Percentiles rank a stretch among this genome's conserved stretches.
These are phyloP conservation scores for Tapera naevia DNA, from an alignment of 2,797 vertebrate species.

Conservation along the genomic window DNA sequence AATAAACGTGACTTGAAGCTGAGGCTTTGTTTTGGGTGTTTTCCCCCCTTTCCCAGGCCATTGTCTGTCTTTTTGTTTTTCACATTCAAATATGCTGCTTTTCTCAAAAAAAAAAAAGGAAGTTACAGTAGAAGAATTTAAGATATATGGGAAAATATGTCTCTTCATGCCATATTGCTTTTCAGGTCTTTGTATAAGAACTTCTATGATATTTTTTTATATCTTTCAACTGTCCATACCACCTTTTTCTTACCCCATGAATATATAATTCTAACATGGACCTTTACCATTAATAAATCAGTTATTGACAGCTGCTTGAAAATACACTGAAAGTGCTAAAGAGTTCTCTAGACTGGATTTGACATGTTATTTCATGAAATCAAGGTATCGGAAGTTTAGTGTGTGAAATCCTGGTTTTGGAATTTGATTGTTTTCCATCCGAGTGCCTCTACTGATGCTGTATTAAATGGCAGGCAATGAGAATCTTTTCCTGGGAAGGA, in stretches of 20 bases:
- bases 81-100: neutral
- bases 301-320: neutral
- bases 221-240: neutral
- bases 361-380: neutral
- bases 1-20: neutral
- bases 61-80: neutral
- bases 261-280: neutral
- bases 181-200: neutral
- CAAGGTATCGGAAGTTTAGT: neutral
- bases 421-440: neutral
- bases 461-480: neutral
- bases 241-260: neutral
- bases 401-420: neutral
- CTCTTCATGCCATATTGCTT: neutral
- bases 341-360: neutral
- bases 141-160: neutral
- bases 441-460: neutral
- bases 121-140: neutral
- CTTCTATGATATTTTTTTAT: neutral
- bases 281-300: neutral
- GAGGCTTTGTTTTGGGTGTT: neutral
- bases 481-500: neutral
- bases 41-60: neutral
- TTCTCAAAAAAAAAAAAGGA: neutral
- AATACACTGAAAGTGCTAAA: neutral